Percentiles rank a stretch among this genome's conserved stretches.
These are phyloP conservation scores for Drosophila macrospina DNA, from an alignment of 2,888 invertebrate species.

Conservation along the genomic window DNA sequence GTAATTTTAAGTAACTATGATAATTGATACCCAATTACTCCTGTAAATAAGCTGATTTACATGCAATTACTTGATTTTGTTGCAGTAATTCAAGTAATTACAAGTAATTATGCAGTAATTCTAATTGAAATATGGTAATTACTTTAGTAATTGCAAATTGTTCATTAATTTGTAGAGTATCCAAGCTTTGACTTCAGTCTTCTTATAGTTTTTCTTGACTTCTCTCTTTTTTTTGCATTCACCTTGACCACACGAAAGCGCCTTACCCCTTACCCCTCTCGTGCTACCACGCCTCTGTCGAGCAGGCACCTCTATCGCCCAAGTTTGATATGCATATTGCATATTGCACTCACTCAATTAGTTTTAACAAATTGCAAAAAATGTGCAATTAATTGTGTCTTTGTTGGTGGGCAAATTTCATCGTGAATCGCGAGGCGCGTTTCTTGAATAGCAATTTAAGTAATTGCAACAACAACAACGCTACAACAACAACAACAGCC, in stretches of 20 bases:
- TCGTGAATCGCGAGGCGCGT: slow-evolving; percentile 48
- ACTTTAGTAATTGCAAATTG: background rate
- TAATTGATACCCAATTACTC: too few species aligned
- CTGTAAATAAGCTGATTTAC: background rate
- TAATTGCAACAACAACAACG: slow-evolving; percentile 32
- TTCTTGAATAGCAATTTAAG: slow-evolving; percentile 76
- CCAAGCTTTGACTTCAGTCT: background rate
- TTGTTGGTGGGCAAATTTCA: slow-evolving; percentile 60
- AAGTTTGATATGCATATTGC: slow-evolving; percentile 49
- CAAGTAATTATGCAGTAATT: too few species aligned
- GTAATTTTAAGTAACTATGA: too few species aligned
- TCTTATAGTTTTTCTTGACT: background rate
- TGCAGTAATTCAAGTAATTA: too few species aligned
- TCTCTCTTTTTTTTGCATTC: background rate
- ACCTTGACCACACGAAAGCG: slow-evolving; percentile 27
- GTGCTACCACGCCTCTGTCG: slow-evolving; percentile 7
- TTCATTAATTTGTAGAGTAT: background rate
- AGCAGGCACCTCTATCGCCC: slow-evolving; percentile 14
- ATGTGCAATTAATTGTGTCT: slow-evolving; percentile 49
- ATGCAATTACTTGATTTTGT: background rate
- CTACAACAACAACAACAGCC: slow-evolving; percentile 13
- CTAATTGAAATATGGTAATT: background rate
- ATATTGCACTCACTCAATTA: slow-evolving; percentile 62
- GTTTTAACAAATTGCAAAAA: slow-evolving; percentile 51
- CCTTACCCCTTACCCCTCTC: background rate